phyloP scores from a whole-genome alignment of 2,888 invertebrate species.

The Liopterus haemorrhoidalis region DNA sequence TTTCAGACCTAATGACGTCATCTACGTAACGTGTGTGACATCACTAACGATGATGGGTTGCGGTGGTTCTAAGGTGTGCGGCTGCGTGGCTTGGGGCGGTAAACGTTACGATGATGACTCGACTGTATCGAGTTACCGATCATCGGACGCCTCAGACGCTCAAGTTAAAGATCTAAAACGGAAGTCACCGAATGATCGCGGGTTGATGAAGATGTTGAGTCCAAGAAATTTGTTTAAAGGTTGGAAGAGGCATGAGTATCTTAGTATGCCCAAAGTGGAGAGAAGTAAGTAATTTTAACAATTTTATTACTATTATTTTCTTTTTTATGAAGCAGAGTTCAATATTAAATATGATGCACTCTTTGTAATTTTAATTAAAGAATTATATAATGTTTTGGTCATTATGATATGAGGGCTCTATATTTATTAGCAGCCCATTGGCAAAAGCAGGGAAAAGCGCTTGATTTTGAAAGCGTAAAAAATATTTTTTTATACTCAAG shows the following conservation, averaged over 20 bases:
- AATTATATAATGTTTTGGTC: too few species aligned
- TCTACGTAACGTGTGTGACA: too few species aligned
- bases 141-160: constrained; percentile 31
- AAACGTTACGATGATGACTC: constrained; percentile 36
- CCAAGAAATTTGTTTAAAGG: constrained; percentile 59
- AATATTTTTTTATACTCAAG: too few species aligned
- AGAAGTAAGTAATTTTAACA: constrained; percentile 65
- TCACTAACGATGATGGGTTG: constrained; percentile 25
- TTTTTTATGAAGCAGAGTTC: too few species aligned
- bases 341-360: too few species aligned
- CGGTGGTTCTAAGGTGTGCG: constrained; percentile 26
- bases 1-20: too few species aligned
- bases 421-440: too few species aligned
- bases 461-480: too few species aligned
- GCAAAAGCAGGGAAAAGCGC: too few species aligned
- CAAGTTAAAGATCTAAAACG: constrained; percentile 30
- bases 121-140: constrained; percentile 27
- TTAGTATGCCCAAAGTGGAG: constrained; percentile 72
- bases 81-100: constrained; percentile 32
- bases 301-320: too few species aligned
- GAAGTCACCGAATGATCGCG: constrained; percentile 40
- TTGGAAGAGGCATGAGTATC: constrained; percentile 60
- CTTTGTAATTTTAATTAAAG: too few species aligned
- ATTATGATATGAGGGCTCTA: too few species aligned
- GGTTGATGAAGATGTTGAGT: constrained; percentile 52